These are phyloP conservation scores for Trachelus iudaicus DNA, from an alignment of 2,888 invertebrate genomes.

Conservation along the genomic window DNA sequence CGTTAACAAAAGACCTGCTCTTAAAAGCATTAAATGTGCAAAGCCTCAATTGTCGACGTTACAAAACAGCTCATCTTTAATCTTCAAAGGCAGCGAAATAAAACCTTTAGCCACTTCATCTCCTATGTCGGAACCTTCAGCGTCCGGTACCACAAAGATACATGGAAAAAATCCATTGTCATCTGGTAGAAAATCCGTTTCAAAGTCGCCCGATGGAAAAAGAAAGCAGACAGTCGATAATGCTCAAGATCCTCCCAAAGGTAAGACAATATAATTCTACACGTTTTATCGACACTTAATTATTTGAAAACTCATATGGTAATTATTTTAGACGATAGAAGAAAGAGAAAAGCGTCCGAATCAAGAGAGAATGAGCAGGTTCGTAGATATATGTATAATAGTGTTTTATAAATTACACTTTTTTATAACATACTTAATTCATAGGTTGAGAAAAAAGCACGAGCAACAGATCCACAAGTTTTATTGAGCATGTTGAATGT, in stretches of 20 bases:
- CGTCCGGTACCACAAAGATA: background rate
- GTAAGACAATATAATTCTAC: constrained; percentile 16
- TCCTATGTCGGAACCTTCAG: constrained; percentile 13
- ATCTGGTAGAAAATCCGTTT: background rate
- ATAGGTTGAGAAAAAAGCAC: constrained; percentile 44
- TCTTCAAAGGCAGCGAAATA: constrained; percentile 20
- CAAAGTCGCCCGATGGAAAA: constrained; percentile 17
- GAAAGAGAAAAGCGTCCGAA: constrained; percentile 42
- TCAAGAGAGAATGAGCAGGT: constrained; percentile 44
- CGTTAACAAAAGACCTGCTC: constrained; percentile 13
- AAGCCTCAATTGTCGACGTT: constrained; percentile 2
- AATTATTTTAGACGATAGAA: constrained; percentile 24
- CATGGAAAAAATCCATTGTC: background rate
- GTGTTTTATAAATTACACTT: background rate
- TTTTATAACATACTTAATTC: constrained; percentile 4
- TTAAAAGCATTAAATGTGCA: constrained; percentile 8
- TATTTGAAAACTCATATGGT: constrained; percentile 31
- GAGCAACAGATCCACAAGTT: constrained; percentile 39
- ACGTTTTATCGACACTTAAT: constrained; percentile 4
- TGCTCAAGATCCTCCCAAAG: background rate
- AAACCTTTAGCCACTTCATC: constrained; percentile 54
- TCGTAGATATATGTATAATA: constrained; percentile 8
- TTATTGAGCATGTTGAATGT: constrained; percentile 47
- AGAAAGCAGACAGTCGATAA: background rate
- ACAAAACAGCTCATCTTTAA: constrained; percentile 11